Percentiles rank a stretch among this genome's conserved stretches.
These are phyloP conservation scores for Meteorus colon DNA, from an alignment of 2,888 invertebrate species.

Conservation along the genomic window DNA sequence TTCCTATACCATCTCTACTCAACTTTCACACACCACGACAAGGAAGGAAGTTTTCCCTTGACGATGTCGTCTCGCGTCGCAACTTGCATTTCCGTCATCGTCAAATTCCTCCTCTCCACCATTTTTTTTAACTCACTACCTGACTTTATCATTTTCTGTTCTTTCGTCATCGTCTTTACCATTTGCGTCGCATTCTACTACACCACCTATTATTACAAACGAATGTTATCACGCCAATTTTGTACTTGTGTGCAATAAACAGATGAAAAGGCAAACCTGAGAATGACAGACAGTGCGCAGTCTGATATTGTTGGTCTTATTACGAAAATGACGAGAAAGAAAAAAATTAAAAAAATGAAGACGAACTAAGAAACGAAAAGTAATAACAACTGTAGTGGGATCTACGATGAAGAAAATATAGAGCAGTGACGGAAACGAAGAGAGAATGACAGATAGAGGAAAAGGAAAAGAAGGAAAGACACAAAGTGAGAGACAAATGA, in stretches of 20 bases:
- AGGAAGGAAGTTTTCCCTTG: conserved; percentile 27
- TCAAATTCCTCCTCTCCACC: conserved; percentile 16
- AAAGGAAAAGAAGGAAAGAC: conserved; percentile 40
- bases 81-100: conserved; percentile 53
- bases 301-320: conserved; percentile 47
- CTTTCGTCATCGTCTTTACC: conserved; percentile 8
- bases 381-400: conserved; percentile 52
- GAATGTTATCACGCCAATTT: conserved; percentile 11
- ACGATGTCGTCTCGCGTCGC: conserved; percentile 40
- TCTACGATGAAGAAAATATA: conserved; percentile 42
- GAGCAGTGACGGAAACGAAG: not conserved
- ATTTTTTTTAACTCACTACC: conserved; percentile 14
- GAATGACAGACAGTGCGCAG: conserved; percentile 39
- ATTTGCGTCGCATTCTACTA: not conserved
- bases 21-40: conserved; percentile 32
- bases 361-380: conserved; percentile 45
- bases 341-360: conserved; percentile 15
- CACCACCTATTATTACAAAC: not conserved
- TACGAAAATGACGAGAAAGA: conserved; percentile 51
- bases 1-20: conserved; percentile 26
- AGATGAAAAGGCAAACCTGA: conserved; percentile 8
- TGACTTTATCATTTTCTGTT: conserved; percentile 8
- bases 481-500: not conserved
- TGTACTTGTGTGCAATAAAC: conserved; percentile 1
- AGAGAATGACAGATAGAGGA: conserved; percentile 11